Evolutionary conservation across 2,888 invertebrate genomes (phyloP).

Genomic region (Junonia oenone): DNA sequence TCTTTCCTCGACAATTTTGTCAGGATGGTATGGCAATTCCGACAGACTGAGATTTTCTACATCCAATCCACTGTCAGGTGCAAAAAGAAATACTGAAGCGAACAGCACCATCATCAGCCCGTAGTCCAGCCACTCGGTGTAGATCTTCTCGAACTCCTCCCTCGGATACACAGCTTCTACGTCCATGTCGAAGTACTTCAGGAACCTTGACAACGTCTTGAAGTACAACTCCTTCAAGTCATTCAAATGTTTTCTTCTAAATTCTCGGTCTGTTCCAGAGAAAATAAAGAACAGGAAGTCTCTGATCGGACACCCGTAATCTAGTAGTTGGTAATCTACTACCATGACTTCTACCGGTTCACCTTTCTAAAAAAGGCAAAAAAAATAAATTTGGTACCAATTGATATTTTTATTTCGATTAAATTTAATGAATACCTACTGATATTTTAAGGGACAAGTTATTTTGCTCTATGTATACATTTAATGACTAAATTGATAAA

Average conservation of each 20-base stretch:
- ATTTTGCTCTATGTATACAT: too few species aligned
- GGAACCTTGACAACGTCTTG: slow-evolving; percentile 36
- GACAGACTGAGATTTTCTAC: slow-evolving; percentile 30
- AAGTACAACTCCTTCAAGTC: slow-evolving; percentile 44
- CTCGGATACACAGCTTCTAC: slow-evolving; percentile 39
- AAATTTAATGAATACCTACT: too few species aligned
- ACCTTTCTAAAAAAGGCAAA: slow-evolving; percentile 36
- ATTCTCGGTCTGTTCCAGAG: slow-evolving; percentile 39
- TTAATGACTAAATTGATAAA: too few species aligned
- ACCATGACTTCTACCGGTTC: slow-evolving; percentile 33
- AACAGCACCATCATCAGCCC: slow-evolving; percentile 39
- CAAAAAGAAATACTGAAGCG: slow-evolving; percentile 42
- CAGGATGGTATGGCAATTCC: slow-evolving; percentile 32
- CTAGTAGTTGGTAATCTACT: slow-evolving; percentile 46
- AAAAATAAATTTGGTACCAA: not conserved
- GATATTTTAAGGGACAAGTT: too few species aligned
- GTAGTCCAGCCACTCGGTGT: slow-evolving; percentile 39
- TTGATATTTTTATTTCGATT: too few species aligned
- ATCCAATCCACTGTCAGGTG: slow-evolving; percentile 38
- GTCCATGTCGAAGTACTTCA: slow-evolving; percentile 41
- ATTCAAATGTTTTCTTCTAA: slow-evolving; percentile 40
- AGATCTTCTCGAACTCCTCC: slow-evolving; percentile 41
- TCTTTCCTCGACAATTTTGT: slow-evolving; percentile 34
- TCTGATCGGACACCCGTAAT: slow-evolving; percentile 41
- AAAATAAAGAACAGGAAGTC: slow-evolving; percentile 48